phyloP scores from a whole-genome alignment of 2,113 vertebrate species.

The Chaenocephalus aceratus region DNA sequence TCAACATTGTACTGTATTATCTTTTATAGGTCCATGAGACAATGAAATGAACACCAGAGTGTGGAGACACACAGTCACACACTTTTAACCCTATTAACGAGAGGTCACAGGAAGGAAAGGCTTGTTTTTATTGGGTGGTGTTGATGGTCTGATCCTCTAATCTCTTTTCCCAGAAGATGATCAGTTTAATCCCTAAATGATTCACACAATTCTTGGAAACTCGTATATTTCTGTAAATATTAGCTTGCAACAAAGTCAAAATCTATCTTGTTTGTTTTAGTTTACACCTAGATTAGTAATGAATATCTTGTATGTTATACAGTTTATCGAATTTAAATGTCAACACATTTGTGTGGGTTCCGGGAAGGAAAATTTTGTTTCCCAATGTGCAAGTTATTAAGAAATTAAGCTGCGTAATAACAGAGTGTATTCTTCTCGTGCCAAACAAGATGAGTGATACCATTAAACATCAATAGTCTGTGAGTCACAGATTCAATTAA shows the following conservation, averaged over 20 bases:
- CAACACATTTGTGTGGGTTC: constrained; percentile 34
- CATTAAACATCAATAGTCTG: constrained; percentile 72
- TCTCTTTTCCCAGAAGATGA: constrained; percentile 41
- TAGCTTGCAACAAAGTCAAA: background rate
- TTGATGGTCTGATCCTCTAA: constrained; percentile 30
- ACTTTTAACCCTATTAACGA: constrained; percentile 28
- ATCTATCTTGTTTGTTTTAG: background rate
- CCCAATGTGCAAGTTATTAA: constrained; percentile 67
- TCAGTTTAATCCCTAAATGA: constrained; percentile 28
- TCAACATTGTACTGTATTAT: too few species aligned
- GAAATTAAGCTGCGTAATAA: constrained; percentile 55
- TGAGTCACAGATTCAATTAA: constrained; percentile 76
- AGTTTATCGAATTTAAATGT: constrained; percentile 11
- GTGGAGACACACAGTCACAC: background rate
- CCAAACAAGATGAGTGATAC: constrained; percentile 73
- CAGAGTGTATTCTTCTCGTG: constrained; percentile 61
- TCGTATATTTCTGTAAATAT: background rate
- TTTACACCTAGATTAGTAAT: background rate
- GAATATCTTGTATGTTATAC: background rate
- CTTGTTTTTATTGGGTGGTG: constrained; percentile 44
- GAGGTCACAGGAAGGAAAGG: constrained; percentile 55
- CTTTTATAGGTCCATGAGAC: too few species aligned
- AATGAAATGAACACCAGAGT: too few species aligned
- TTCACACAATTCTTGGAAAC: constrained; percentile 20
- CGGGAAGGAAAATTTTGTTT: constrained; percentile 60